A percentile compares a stretch with the other conserved stretches of the same genome.
Evolutionary conservation across 2,888 invertebrate species (phyloP).

Genomic region (Ichneumon xanthorius): DNA sequence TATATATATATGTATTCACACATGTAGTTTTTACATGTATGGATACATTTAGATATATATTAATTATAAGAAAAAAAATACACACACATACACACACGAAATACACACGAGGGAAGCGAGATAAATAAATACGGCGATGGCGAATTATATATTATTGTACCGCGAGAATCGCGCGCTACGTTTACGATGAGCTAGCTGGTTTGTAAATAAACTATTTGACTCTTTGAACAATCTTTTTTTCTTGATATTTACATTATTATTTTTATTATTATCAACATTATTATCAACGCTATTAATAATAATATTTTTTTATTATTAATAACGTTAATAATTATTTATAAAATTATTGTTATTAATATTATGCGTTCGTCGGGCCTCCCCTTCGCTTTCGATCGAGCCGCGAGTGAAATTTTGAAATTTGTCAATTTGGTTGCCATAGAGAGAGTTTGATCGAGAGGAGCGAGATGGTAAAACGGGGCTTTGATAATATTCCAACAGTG

Average conservation of each 20-base stretch:
- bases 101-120: conserved; percentile 48
- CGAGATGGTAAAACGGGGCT: background rate
- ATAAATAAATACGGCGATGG: conserved; percentile 64
- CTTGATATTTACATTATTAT: background rate
- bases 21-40: conserved; percentile 63
- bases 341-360: background rate
- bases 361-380: background rate
- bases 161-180: conserved; percentile 80
- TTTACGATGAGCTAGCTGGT: conserved; percentile 84
- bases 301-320: background rate
- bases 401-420: background rate
- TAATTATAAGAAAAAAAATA: conserved; percentile 14
- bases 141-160: conserved; percentile 79
- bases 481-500: background rate
- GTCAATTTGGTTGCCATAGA: background rate
- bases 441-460: background rate
- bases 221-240: conserved; percentile 78
- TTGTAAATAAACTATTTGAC: conserved; percentile 85
- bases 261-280: background rate
- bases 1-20: conserved; percentile 62
- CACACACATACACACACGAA: conserved; percentile 29
- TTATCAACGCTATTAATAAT: background rate
- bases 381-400: background rate
- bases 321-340: background rate
- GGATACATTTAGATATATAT: conserved; percentile 45